phyloP scores from a whole-genome alignment of 2,888 invertebrate species.

The Drosophila leonis region DNA sequence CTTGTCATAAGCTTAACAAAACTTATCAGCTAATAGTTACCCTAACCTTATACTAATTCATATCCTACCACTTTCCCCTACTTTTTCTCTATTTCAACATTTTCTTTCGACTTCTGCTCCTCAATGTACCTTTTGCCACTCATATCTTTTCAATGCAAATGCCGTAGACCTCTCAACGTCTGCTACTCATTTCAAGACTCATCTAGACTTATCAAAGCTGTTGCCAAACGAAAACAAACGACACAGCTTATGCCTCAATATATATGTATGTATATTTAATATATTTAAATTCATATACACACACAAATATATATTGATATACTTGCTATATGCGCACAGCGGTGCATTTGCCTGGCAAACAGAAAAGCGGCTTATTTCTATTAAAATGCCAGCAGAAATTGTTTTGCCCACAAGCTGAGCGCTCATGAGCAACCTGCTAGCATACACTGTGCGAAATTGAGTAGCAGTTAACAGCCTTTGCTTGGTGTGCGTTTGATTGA shows the following conservation, averaged over 20 bases:
- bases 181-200: constrained; percentile 4
- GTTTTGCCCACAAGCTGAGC: constrained; percentile 18
- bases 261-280: background rate
- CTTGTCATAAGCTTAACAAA: background rate
- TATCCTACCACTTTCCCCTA: no score
- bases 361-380: constrained; percentile 12
- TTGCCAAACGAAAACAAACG: constrained; percentile 2
- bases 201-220: constrained; percentile 3
- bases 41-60: background rate
- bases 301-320: background rate
- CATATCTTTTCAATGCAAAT: background rate
- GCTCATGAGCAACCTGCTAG: background rate
- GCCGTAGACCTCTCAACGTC: background rate
- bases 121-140: no score
- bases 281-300: no score
- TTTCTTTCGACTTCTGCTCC: background rate
- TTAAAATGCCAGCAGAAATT: constrained; percentile 20
- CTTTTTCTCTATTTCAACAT: background rate
- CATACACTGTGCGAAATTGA: constrained; percentile 8
- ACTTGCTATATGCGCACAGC: background rate
- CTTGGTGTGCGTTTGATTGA: background rate
- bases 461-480: background rate
- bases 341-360: background rate
- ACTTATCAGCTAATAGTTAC: background rate
- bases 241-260: background rate